These are phyloP conservation scores for Ochlodes sylvanus DNA, from an alignment of 2,888 invertebrate genomes.

Conservation along the genomic window DNA sequence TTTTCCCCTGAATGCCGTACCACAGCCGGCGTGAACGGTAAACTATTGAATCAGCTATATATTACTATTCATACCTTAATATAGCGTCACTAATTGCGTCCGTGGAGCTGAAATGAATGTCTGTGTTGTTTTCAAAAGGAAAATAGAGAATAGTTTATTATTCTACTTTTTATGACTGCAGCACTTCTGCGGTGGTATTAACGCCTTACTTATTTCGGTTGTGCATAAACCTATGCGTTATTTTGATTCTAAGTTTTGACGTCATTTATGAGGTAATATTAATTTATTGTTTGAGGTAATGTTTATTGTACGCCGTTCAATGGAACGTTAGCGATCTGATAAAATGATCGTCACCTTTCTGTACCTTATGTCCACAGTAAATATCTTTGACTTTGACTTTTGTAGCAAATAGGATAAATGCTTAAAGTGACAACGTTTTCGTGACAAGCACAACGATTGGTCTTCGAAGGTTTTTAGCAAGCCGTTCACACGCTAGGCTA, in stretches of 20 bases:
- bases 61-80: slow-evolving; percentile 30
- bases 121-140: slow-evolving; percentile 15
- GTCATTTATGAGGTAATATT: too few relatives aligned
- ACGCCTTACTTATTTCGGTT: neutral
- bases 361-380: too few relatives aligned
- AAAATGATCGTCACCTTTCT: too few relatives aligned
- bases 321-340: too few relatives aligned
- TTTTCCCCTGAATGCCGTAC: slow-evolving; percentile 21
- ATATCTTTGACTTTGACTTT: too few relatives aligned
- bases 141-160: slow-evolving; percentile 22
- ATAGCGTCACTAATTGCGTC: slow-evolving; percentile 35
- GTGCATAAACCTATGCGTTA: neutral
- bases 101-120: slow-evolving; percentile 21
- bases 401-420: too few relatives aligned
- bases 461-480: too few relatives aligned
- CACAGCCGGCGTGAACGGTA: slow-evolving; percentile 21
- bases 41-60: slow-evolving; percentile 33
- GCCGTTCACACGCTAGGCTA: too few relatives aligned
- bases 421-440: too few relatives aligned
- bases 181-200: neutral
- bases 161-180: neutral
- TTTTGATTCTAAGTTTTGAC: neutral
- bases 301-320: too few relatives aligned
- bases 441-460: too few relatives aligned
- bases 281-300: too few relatives aligned